Evolutionary conservation across 2,888 invertebrate genomes (phyloP).

Genomic region (Calephelis perditalis): DNA sequence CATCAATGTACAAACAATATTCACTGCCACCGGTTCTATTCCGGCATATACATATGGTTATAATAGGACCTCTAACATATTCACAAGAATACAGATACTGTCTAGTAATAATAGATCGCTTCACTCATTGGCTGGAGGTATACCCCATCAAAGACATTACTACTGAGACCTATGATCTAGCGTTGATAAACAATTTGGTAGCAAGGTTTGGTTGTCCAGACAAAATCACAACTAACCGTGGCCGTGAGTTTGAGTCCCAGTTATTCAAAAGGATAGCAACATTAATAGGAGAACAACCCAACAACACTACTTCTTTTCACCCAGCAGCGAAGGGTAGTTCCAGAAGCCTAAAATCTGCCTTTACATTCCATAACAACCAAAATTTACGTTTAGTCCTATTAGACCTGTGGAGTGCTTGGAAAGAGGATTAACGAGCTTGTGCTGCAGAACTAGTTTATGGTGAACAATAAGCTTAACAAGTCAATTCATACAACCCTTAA

Average conservation of each 20-base stretch:
- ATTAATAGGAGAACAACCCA: constrained; percentile 25
- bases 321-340: constrained; percentile 25
- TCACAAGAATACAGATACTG: constrained; percentile 37
- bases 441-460: too few relatives aligned
- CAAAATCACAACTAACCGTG: constrained; percentile 7
- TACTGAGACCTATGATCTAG: not conserved
- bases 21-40: constrained; percentile 32
- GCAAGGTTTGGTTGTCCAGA: constrained; percentile 1
- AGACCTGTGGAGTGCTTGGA: too few relatives aligned
- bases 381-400: too few relatives aligned
- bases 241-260: constrained; percentile 34
- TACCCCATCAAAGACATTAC: not conserved
- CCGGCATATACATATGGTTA: constrained; percentile 47
- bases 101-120: constrained; percentile 39
- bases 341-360: too few relatives aligned
- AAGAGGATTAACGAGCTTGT: too few relatives aligned
- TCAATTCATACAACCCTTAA: too few relatives aligned
- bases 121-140: constrained; percentile 36
- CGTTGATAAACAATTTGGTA: not conserved
- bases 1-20: constrained; percentile 29
- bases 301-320: constrained; percentile 33
- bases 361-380: too few relatives aligned
- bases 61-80: constrained; percentile 49
- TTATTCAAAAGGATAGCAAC: constrained; percentile 26
- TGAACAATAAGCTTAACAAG: too few relatives aligned